phyloP scores from a whole-genome alignment of 2,113 vertebrate genomes.

The Chaetodon trifascialis region DNA sequence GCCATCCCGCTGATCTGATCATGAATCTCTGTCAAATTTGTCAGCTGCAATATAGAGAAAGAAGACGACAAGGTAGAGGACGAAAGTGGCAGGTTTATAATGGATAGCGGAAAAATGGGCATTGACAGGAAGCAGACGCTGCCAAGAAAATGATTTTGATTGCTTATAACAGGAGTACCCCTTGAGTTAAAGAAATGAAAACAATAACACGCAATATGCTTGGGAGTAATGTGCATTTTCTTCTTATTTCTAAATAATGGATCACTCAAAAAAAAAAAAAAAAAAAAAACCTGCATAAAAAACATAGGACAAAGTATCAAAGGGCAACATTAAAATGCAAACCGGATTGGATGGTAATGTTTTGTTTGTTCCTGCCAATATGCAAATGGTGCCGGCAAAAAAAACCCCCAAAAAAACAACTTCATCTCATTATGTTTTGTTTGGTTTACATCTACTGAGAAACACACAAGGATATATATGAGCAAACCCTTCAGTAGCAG shows the following conservation, averaged over 20 bases:
- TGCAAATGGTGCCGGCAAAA: slow-evolving; percentile 63
- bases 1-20: slow-evolving; percentile 99
- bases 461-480: slow-evolving; percentile 19
- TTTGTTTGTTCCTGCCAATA: slow-evolving; percentile 70
- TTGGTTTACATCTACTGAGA: slow-evolving; percentile 66
- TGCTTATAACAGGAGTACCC: slow-evolving; percentile 11
- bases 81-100: background rate
- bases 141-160: slow-evolving; percentile 6
- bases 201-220: slow-evolving; percentile 4
- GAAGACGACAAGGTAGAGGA: background rate
- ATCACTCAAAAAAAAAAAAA: slow-evolving; percentile 30
- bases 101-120: background rate
- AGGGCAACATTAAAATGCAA: slow-evolving; percentile 73
- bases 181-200: slow-evolving; percentile 6
- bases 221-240: slow-evolving; percentile 15
- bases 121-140: slow-evolving; percentile 2
- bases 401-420: slow-evolving; percentile 31
- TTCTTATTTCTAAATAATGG: slow-evolving; percentile 29
- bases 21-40: slow-evolving; percentile 93
- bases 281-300: slow-evolving; percentile 30
- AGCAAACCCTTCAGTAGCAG: slow-evolving; percentile 44
- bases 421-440: slow-evolving; percentile 74
- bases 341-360: slow-evolving; percentile 59
- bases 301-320: slow-evolving; percentile 51
- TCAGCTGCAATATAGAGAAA: slow-evolving; percentile 83